Evolutionary conservation across 1,140 invertebrate species (phyloP).

Genomic region (Meloidogyne exigua): DNA sequence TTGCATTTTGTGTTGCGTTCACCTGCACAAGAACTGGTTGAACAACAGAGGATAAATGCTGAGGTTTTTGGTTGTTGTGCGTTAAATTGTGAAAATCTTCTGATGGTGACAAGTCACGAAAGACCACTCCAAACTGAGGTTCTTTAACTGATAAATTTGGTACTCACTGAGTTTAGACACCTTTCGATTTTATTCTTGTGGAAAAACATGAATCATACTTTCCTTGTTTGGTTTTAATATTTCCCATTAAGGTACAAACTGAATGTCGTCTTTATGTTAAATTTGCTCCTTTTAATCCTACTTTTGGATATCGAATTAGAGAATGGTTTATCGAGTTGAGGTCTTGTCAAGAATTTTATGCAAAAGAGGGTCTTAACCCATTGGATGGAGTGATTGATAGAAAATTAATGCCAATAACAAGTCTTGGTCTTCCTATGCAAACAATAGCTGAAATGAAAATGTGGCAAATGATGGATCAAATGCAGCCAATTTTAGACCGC

Average conservation of each 20-base stretch:
- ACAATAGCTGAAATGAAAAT: slow-evolving; percentile 78
- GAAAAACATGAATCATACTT: too few relatives aligned
- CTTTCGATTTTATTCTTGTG: too few relatives aligned
- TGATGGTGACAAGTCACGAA: slow-evolving; percentile 39
- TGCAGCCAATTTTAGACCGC: slow-evolving; percentile 97
- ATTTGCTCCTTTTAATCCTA: slow-evolving; percentile 37
- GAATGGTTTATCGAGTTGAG: slow-evolving; percentile 37
- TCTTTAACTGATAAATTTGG: not conserved
- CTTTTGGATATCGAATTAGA: slow-evolving; percentile 38
- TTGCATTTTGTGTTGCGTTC: slow-evolving; percentile 27
- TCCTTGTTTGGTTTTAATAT: not conserved
- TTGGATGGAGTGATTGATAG: slow-evolving; percentile 11
- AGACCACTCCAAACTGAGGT: slow-evolving; percentile 34
- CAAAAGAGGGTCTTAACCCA: slow-evolving; percentile 8
- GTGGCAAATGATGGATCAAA: slow-evolving; percentile 96
- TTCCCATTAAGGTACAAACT: slow-evolving; percentile 31
- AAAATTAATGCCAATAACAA: slow-evolving; percentile 24
- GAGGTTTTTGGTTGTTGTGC: slow-evolving; percentile 33
- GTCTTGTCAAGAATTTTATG: slow-evolving; percentile 36
- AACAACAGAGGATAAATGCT: slow-evolving; percentile 8
- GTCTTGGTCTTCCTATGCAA: slow-evolving; percentile 27
- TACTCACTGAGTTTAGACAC: not conserved
- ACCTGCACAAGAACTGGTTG: slow-evolving; percentile 31
- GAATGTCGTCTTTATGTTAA: slow-evolving; percentile 42
- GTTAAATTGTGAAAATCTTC: slow-evolving; percentile 44